Evolutionary conservation across 2,797 vertebrate genomes (phyloP).

Genomic region (Tinamus major): DNA sequence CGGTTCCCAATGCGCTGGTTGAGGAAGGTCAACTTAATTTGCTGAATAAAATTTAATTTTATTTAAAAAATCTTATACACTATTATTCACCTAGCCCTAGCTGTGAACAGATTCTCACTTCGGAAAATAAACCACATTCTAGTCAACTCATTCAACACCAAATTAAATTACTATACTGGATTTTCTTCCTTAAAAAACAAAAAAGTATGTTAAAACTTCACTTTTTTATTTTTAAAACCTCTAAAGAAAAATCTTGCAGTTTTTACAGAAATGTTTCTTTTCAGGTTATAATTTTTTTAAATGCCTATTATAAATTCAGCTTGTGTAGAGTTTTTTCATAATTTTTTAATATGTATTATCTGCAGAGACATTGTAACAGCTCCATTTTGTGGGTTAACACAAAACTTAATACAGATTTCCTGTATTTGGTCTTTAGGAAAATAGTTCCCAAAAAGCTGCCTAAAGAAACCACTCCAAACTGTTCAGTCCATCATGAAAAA

Average conservation of each 20-base stretch:
- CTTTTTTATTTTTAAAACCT: slow-evolving; percentile 64
- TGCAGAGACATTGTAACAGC: slow-evolving; percentile 78
- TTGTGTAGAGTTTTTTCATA: slow-evolving; percentile 73
- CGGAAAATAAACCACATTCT: slow-evolving; percentile 75
- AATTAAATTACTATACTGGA: slow-evolving; percentile 59
- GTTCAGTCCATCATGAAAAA: slow-evolving; percentile 79
- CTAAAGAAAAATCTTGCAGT: slow-evolving; percentile 39
- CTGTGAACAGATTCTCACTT: slow-evolving; percentile 72
- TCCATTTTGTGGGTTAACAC: slow-evolving; percentile 76
- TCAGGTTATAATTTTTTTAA: slow-evolving; percentile 66
- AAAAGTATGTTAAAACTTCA: slow-evolving; percentile 61
- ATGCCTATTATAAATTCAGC: slow-evolving; percentile 79
- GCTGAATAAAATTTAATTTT: slow-evolving; percentile 77
- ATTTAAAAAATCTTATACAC: slow-evolving; percentile 76
- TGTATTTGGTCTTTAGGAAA: slow-evolving; percentile 84
- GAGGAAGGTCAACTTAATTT: slow-evolving; percentile 66
- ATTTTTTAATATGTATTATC: slow-evolving; percentile 76
- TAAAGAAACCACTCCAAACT: slow-evolving; percentile 82
- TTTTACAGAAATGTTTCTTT: slow-evolving; percentile 69
- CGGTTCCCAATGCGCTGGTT: not conserved
- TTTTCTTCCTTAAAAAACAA: slow-evolving; percentile 47
- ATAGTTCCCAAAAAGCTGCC: slow-evolving; percentile 80
- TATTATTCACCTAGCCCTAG: slow-evolving; percentile 73
- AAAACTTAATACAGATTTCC: slow-evolving; percentile 79
- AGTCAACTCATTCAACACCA: slow-evolving; percentile 67